Percentiles rank a stretch among this genome's conserved stretches.
Conservation (phyloP, 2,888 invertebrate species). For the Tryphoninae sp. region DNA sequence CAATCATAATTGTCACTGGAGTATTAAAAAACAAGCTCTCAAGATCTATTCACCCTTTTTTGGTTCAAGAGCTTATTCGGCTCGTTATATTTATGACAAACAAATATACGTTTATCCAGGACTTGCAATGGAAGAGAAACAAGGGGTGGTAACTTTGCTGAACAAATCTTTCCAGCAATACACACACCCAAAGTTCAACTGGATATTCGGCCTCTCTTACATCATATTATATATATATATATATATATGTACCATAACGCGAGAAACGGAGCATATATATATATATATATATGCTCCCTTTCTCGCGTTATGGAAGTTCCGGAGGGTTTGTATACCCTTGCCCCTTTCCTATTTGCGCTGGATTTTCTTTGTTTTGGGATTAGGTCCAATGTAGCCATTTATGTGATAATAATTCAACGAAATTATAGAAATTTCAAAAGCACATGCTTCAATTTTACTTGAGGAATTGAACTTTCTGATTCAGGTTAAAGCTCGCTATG, state of each 20-base stretch:
- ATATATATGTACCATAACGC: too few species aligned
- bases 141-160: conserved; percentile 52
- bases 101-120: conserved; percentile 51
- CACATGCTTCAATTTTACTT: too few species aligned
- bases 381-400: conserved; percentile 8
- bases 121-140: conserved; percentile 14
- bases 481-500: too few species aligned
- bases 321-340: conserved; percentile 19
- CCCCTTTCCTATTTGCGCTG: conserved; percentile 13
- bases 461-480: too few species aligned
- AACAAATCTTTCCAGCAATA: conserved; percentile 62
- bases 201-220: conserved; percentile 15
- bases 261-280: too few species aligned
- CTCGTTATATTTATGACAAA: conserved; percentile 42
- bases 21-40: conserved; percentile 1
- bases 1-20: conserved; percentile 16
- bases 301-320: conserved; percentile 48
- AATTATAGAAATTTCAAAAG: background rate
- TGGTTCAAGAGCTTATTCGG: background rate
- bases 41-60: conserved; percentile 6
- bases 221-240: conserved; percentile 5
- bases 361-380: conserved; percentile 10
- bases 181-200: conserved; percentile 50
- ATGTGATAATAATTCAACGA: background rate
- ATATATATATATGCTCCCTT: conserved; percentile 8